Evolutionary conservation across 1,140 invertebrate genomes (phyloP).

Genomic region (Ectropis grisescens): DNA sequence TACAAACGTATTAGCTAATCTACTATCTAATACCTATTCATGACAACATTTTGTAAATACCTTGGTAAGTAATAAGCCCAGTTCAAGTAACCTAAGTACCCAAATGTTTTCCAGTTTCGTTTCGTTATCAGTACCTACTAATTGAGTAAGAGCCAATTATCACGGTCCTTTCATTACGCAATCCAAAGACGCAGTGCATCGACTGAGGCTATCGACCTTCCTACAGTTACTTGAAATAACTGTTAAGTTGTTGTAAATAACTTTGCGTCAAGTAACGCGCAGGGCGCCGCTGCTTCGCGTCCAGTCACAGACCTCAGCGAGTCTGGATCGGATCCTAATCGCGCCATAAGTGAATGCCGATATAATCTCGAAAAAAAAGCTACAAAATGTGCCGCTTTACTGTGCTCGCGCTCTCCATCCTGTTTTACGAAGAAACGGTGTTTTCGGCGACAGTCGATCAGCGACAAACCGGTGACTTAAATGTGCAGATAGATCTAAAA

Average conservation of each 20-base stretch:
- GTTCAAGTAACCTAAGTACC: too few species aligned
- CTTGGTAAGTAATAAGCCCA: too few species aligned
- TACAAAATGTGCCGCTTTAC: neutral
- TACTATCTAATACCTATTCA: too few species aligned
- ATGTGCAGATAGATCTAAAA: conserved; percentile 83
- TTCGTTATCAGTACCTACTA: too few species aligned
- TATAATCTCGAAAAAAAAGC: conserved; percentile 2
- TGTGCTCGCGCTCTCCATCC: neutral
- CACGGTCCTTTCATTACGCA: conserved; percentile 49
- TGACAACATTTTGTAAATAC: too few species aligned
- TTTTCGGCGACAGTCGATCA: conserved; percentile 73
- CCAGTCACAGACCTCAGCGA: conserved; percentile 19
- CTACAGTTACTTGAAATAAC: conserved; percentile 62
- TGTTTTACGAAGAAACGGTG: neutral
- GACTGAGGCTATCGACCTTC: conserved; percentile 63
- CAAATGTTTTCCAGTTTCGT: too few species aligned
- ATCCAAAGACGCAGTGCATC: conserved; percentile 40
- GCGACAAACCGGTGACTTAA: conserved; percentile 81
- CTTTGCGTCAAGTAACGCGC: conserved; percentile 41
- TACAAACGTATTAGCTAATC: too few species aligned
- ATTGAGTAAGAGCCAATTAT: too few species aligned
- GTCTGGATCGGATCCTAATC: conserved; percentile 28
- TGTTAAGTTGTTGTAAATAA: conserved; percentile 66
- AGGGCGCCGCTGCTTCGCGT: conserved; percentile 21
- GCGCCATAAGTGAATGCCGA: too few species aligned